Evolutionary conservation across 2,888 invertebrate species (phyloP), one percentile per base, ranked within the genome.

Genomic region (Pheosia gnoma): DNA sequence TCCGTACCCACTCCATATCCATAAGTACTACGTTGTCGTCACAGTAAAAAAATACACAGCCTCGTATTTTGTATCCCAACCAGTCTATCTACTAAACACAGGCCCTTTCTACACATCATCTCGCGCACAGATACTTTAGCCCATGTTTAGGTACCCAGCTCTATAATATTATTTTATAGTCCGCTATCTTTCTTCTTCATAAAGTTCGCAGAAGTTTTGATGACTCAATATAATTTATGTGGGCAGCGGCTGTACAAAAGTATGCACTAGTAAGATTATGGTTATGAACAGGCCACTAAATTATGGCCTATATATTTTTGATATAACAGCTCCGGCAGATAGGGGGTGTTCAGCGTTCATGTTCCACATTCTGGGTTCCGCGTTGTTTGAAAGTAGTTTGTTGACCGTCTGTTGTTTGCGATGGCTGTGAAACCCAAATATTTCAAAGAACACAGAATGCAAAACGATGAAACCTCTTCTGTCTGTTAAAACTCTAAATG

Each of bases 161-260:
- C 7, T 51, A 7, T 51, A 51, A 51, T 51, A 51, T 51, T 51
- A 6, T 49, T 49, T 49, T 51, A 51, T 51, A 51, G 25, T 13
- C 8, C 8, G 51, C 51, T 51, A 51, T 51, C 51, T 51, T 8
- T 51, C 51, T 13, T 51, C 51, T 25, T 51, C 51, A 25, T 51
- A 25, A 53, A 53, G 53, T 53, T 53, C 37, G 53, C 8, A 36
- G 4, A 53, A 53, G 53, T 53, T 53, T 53, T 53, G 36, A 53
- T 53, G 53, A 11, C 37, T 36, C 53, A 38, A 53, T 53, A 53
- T 51, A 51, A 51, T 51, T 25, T 25, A 51, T 13, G 51, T 7
- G 25, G 25, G 5, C 25, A 51, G 51, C 9, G 51, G 13, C 5
- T 25, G 25, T 51, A 25, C 25, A 2, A 25, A 25, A 25, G 25